A percentile compares a stretch with the other conserved stretches of the same genome.
Evolutionary conservation across 2,797 vertebrate species (phyloP).

Genomic region (Holocentrus rufus): DNA sequence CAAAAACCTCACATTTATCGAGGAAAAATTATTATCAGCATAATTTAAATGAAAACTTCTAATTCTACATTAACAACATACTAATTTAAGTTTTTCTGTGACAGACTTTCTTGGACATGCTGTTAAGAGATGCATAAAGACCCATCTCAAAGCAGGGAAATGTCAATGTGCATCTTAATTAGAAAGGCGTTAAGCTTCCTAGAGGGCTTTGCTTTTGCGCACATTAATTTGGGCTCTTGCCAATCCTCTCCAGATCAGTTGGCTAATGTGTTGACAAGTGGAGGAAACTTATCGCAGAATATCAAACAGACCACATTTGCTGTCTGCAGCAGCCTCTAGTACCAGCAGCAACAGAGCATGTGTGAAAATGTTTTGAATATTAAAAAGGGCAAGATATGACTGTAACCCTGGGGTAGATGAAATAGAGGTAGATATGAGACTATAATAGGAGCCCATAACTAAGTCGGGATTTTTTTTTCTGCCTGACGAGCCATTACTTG

Average conservation of each 20-base stretch:
- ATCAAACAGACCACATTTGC: constrained; percentile 67
- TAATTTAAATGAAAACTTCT: constrained; percentile 36
- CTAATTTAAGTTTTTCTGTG: constrained; percentile 47
- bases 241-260: constrained; percentile 75
- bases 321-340: constrained; percentile 48
- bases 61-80: constrained; percentile 33
- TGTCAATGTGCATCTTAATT: constrained; percentile 78
- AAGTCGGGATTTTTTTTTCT: not conserved
- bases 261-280: constrained; percentile 75
- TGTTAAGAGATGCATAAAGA: constrained; percentile 30
- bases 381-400: constrained; percentile 56
- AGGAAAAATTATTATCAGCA: not conserved
- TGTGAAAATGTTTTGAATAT: constrained; percentile 58
- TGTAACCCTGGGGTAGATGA: constrained; percentile 39
- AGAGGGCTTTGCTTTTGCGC: constrained; percentile 71
- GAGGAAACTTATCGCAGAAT: constrained; percentile 70
- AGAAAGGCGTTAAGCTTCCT: constrained; percentile 72
- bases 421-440: constrained; percentile 19
- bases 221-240: constrained; percentile 77
- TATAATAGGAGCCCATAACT: constrained; percentile 10
- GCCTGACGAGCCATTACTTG: not conserved
- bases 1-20: constrained; percentile 1
- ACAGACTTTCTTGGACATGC: constrained; percentile 49
- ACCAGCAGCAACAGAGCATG: constrained; percentile 16
- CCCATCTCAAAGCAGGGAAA: constrained; percentile 40